These are phyloP conservation scores for Burhinus oedicnemus DNA, from an alignment of 2,113 vertebrate species.

Conservation along the genomic window DNA sequence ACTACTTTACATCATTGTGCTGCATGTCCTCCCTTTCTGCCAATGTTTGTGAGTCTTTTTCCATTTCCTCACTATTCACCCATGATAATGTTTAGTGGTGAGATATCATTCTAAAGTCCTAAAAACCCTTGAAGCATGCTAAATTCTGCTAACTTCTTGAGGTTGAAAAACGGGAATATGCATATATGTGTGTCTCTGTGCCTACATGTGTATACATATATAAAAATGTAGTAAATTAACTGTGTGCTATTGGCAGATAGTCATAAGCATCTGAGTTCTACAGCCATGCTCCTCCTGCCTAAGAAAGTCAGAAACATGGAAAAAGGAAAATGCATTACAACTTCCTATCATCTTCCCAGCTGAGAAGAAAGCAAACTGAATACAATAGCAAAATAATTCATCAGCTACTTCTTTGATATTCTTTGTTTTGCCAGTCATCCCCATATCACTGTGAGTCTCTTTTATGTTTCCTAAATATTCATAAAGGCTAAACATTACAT, in stretches of 20 bases:
- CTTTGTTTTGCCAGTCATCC: not conserved
- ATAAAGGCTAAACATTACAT: not conserved
- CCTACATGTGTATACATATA: too few species aligned
- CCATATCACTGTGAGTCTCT: not conserved
- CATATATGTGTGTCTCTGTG: not conserved
- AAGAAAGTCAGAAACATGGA: not conserved
- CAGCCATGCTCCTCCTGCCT: not conserved
- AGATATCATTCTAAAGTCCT: not conserved
- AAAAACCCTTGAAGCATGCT: not conserved
- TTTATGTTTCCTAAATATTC: conserved; percentile 4
- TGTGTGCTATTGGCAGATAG: not conserved
- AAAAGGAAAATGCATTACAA: not conserved
- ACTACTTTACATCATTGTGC: not conserved
- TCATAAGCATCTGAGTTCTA: not conserved
- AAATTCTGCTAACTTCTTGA: not conserved
- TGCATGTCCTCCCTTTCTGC: not conserved
- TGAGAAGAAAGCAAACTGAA: not conserved
- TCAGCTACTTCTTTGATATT: not conserved
- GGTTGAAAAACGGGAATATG: not conserved
- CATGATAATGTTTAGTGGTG: fast-evolving
- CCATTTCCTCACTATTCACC: not conserved
- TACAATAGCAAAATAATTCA: not conserved
- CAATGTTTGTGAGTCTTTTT: not conserved
- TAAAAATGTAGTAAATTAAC: not conserved
- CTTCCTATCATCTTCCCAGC: not conserved